Evolutionary conservation across 2,888 invertebrate species (phyloP).

Genomic region (Sinelater perroti): DNA sequence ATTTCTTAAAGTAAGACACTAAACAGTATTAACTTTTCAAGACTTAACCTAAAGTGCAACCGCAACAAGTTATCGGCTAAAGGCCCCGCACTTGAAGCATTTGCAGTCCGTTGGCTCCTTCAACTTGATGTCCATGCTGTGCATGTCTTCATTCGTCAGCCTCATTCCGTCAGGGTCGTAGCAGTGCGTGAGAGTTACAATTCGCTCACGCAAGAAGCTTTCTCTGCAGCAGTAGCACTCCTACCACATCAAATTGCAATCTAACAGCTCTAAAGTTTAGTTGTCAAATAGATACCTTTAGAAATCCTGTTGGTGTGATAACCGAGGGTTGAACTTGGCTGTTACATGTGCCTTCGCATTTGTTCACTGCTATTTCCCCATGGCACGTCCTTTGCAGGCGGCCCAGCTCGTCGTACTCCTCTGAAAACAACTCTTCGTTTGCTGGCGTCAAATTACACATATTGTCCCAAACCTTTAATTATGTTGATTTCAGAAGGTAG

Average conservation of each 20-base stretch:
- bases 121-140: slow-evolving; percentile 82
- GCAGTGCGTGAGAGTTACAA: slow-evolving; percentile 83
- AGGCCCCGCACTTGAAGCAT: slow-evolving; percentile 90
- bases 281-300: slow-evolving; percentile 70
- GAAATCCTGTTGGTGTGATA: slow-evolving; percentile 85
- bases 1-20: too few relatives aligned
- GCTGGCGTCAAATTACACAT: neutral
- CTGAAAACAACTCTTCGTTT: slow-evolving; percentile 59
- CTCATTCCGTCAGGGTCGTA: slow-evolving; percentile 88
- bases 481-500: slow-evolving; percentile 86
- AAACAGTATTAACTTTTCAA: too few relatives aligned
- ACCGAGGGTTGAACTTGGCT: slow-evolving; percentile 94
- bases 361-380: slow-evolving; percentile 88
- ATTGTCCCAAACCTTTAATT: slow-evolving; percentile 74
- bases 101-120: slow-evolving; percentile 90
- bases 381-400: slow-evolving; percentile 85
- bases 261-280: neutral
- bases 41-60: slow-evolving; percentile 6
- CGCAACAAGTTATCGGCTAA: slow-evolving; percentile 69
- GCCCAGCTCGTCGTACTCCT: slow-evolving; percentile 90
- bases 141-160: slow-evolving; percentile 73
- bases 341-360: slow-evolving; percentile 92
- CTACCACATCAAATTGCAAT: slow-evolving; percentile 61
- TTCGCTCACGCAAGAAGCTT: slow-evolving; percentile 81
- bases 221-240: slow-evolving; percentile 94